These are phyloP conservation scores for Propithecus deckenii DNA, from an alignment of 2,797 vertebrate species.

Conservation along the genomic window DNA sequence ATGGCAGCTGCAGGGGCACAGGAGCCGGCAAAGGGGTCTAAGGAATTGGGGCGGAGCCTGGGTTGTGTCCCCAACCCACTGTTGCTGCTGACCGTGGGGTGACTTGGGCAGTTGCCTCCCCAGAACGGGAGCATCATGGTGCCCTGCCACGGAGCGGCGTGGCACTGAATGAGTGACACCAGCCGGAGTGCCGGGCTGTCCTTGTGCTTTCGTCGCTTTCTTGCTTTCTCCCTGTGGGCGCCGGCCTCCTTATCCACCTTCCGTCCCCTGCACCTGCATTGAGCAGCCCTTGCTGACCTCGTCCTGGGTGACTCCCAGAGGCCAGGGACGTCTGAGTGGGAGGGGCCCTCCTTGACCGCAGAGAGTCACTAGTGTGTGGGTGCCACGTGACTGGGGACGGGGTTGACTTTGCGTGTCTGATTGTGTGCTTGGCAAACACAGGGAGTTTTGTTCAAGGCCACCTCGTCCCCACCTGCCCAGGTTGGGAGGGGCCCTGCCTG, in stretches of 20 bases:
- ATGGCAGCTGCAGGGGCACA: accelerated
- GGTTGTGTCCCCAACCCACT: accelerated
- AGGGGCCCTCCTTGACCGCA: not conserved
- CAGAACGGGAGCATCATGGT: not conserved
- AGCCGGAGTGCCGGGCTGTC: accelerated
- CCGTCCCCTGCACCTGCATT: accelerated
- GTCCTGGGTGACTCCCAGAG: not conserved
- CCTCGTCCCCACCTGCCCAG: not conserved
- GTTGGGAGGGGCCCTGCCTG: not conserved
- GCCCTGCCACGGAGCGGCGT: not conserved
- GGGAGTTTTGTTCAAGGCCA: not conserved
- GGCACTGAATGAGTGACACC: accelerated
- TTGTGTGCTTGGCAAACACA: conserved; percentile 44
- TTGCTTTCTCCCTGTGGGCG: accelerated
- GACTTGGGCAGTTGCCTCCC: not conserved
- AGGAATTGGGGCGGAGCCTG: accelerated
- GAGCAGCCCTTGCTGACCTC: not conserved
- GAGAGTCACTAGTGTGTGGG: not conserved
- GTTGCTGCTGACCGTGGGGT: accelerated
- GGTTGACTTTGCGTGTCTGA: conserved; percentile 19
- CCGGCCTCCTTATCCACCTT: accelerated
- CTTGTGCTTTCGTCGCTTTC: accelerated
- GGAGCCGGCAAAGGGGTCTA: not conserved
- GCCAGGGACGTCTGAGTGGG: not conserved
- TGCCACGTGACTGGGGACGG: not conserved